Evolutionary conservation across 1,140 invertebrate genomes (phyloP), one percentile per base, ranked within the genome.

Genomic region (Lineus longissimus): DNA sequence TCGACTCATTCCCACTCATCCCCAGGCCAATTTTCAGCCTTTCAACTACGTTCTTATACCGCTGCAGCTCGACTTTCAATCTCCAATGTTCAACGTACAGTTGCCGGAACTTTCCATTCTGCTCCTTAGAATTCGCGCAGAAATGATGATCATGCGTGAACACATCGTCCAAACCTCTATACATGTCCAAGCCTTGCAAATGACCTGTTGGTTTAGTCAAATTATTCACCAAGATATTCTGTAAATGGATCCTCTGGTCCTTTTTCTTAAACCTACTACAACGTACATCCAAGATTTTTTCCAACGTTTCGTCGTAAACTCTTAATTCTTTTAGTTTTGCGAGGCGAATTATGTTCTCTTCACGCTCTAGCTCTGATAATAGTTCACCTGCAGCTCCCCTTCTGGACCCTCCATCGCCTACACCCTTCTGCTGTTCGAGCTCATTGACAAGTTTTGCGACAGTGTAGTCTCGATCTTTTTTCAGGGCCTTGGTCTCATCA

Each of bases 71-170:
- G 4, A 27, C 25, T n/a, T 51, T 27, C 25, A 51, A 51, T n/a
- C 25, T 51, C 47, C 47, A 51, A n/a, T 51, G n/a, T 9, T 27
- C 19, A 6, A 51, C 47, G 47, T 51, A 51, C 47, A 51, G n/a
- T n/a, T 51, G 6, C 25, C 47, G 6, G 47, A 51, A 51, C 47
- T 51, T 51, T 19, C 47, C 47, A n/a, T 51, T 51, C n/a, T 51
- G 6, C 47, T 51, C 25, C 25, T 51, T 51, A 9, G 47, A 6
- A 23, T 51, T 19, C 4, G 6, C 47, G n/a, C 47, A 51, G 25
- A 51, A 51, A 9, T 7, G 47, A 51, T 51, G n/a, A 51, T 51
- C 47, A n/a, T 51, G 25, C 4, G 19, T 19, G n/a, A 51, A 51
- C 6, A 51, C n/a, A n/a, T 51, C 47, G n/a, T 19, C 25, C 4